Percentiles rank a stretch among this genome's conserved stretches.
Conservation (phyloP, 2,888 invertebrate species). For the Liopterus haemorrhoidalis region DNA sequence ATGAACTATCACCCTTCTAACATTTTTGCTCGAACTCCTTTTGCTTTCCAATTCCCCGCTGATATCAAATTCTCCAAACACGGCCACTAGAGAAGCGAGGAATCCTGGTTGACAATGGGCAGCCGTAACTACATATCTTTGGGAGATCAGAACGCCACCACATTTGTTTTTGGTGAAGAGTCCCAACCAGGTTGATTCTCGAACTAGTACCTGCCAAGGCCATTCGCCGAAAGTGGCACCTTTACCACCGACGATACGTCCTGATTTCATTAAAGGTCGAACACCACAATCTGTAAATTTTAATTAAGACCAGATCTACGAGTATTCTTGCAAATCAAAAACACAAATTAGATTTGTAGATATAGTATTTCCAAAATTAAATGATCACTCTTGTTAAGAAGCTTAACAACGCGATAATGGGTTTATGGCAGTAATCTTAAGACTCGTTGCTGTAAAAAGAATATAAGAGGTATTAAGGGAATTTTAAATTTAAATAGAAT, state of each 20-base stretch:
- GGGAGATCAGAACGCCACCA: constrained; percentile 87
- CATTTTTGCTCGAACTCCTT: constrained; percentile 73
- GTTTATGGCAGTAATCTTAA: too few species aligned
- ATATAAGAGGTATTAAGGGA: too few species aligned
- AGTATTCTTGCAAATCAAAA: constrained; percentile 27
- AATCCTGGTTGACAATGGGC: constrained; percentile 95
- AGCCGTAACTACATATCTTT: constrained; percentile 81
- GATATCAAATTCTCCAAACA: constrained; percentile 87
- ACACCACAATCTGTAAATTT: constrained; percentile 75
- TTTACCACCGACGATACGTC: constrained; percentile 85
- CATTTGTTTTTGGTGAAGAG: constrained; percentile 93
- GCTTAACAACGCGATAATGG: too few species aligned
- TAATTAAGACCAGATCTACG: constrained; percentile 19
- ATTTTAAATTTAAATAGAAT: too few species aligned
- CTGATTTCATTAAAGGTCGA: constrained; percentile 70
- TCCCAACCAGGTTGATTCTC: constrained; percentile 90
- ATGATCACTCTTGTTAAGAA: too few species aligned
- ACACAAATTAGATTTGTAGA: too few species aligned
- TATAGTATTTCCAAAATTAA: too few species aligned
- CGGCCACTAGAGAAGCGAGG: constrained; percentile 81
- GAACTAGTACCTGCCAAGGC: constrained; percentile 89
- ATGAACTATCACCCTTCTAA: constrained; percentile 81
- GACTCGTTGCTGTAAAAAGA: too few species aligned
- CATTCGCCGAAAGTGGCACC: constrained; percentile 80
- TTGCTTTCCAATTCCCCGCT: constrained; percentile 76